Base-by-base conservation (phyloP, 2,888 invertebrate genomes). In the Yponomeuta malinellus region DNA sequence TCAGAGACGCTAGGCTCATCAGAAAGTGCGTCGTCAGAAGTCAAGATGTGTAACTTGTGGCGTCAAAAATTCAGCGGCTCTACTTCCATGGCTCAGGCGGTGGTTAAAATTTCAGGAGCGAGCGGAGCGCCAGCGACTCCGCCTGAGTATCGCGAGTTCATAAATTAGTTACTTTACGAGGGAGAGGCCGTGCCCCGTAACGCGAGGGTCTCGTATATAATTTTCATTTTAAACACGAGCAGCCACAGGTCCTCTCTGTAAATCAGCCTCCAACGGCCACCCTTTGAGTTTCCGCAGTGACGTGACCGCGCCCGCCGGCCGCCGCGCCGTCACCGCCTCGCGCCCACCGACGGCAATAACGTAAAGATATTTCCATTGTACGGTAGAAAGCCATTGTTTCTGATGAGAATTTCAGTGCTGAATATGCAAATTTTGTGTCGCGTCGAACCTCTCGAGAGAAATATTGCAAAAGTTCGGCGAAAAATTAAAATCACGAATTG, bases 361-460 rank as follows among this genome's bases (percentile, higher is more conserved):
- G 87, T 88, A 88, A 89, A 88, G 88, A 89, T 87, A 89, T 88
- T 89, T 85, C 86, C 85, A 89, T 89, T 89, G 88, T 89, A 84
- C 84, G 84, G 83, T 89, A 88, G 89, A 88, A 87, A 68, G 83
- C 85, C 85, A 89, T 89, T 89, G 89, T 89, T 90, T 90, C 88
- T 88, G 87, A 88, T 87, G 88, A 87, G 87, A 89, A 89, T 89
- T 88, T 86, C 82, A 87, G 87, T 86, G 87, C 81, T 89, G 88
- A 89, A 88, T 89, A 90, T 90, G 89, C 86, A 90, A 89, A 90
- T 89, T 86, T 84, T 84, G 85, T 84, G 86, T 84, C 81, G 83
- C 80, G 82, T 78, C 85, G 84, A 48, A 86, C 88, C 85, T 83
- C 83, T 82, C 79, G 77, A 78, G 83, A 86, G 86, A 90, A 88